These are phyloP conservation scores for Atherinosoma microstoma DNA, from an alignment of 2,797 vertebrate genomes.

Conservation along the genomic window DNA sequence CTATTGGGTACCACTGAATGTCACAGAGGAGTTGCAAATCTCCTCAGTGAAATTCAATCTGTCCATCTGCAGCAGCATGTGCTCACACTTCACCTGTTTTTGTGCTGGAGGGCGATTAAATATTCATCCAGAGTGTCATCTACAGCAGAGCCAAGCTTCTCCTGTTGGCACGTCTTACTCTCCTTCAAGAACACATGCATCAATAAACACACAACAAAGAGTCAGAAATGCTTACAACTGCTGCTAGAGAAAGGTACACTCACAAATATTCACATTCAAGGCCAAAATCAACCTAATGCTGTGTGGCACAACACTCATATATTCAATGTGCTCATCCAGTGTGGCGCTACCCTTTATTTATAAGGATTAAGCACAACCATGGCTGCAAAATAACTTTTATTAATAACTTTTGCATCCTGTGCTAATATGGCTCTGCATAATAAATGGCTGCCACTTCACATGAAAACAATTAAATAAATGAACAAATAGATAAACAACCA, in stretches of 20 bases:
- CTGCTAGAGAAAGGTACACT: constrained; percentile 14
- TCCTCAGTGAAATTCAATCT: constrained; percentile 60
- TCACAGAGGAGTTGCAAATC: constrained; percentile 24
- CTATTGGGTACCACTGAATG: constrained; percentile 31
- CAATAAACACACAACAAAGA: constrained; percentile 28
- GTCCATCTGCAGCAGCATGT: constrained; percentile 37
- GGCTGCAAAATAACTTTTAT: not conserved
- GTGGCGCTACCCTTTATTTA: not conserved
- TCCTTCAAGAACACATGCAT: constrained; percentile 71
- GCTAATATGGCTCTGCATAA: constrained; percentile 21
- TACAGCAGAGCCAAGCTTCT: constrained; percentile 85
- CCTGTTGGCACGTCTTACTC: constrained; percentile 65
- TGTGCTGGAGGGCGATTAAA: constrained; percentile 94
- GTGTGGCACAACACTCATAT: constrained; percentile 29
- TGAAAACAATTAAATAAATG: too few relatives aligned
- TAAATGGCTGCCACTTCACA: not conserved
- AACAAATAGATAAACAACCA: not conserved
- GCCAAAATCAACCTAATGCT: constrained; percentile 3
- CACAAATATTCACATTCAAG: constrained; percentile 40
- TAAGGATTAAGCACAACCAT: not conserved
- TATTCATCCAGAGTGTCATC: constrained; percentile 94
- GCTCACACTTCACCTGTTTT: constrained; percentile 91
- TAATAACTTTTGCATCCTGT: constrained; percentile 11
- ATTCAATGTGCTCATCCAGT: constrained; percentile 27
- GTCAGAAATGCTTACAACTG: constrained; percentile 41